Evolutionary conservation across 2,113 vertebrate species (phyloP).

Genomic region (Platycercus adscitus): DNA sequence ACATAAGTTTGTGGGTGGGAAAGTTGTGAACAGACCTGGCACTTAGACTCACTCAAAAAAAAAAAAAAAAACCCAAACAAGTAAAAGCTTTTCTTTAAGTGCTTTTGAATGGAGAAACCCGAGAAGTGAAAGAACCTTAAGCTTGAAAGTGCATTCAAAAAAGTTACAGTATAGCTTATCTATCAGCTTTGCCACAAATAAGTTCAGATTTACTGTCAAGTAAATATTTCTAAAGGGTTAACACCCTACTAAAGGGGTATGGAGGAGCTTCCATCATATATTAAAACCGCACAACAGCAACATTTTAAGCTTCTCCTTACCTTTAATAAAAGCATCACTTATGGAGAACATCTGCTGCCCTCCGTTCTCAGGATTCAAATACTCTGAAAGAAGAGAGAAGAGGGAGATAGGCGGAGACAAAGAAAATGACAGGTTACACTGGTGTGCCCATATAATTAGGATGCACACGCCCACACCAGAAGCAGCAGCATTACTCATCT

Average conservation of each 20-base stretch:
- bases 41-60: neutral
- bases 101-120: neutral
- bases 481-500: conserved; percentile 52
- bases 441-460: conserved; percentile 53
- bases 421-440: conserved; percentile 54
- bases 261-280: neutral
- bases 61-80: neutral
- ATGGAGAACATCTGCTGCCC: conserved; percentile 93
- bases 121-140: neutral
- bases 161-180: neutral
- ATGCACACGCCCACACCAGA: conserved; percentile 66
- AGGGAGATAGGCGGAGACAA: conserved; percentile 63
- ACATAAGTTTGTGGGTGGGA: neutral
- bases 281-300: neutral
- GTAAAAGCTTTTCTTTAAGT: neutral
- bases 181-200: neutral
- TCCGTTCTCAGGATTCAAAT: conserved; percentile 90
- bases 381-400: conserved; percentile 79
- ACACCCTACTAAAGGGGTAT: neutral
- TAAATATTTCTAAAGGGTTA: neutral
- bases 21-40: neutral
- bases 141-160: neutral
- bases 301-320: conserved; percentile 69
- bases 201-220: neutral
- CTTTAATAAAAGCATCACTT: conserved; percentile 98